phyloP scores from a whole-genome alignment of 2,888 invertebrate species.

The Tipula lateralis region DNA sequence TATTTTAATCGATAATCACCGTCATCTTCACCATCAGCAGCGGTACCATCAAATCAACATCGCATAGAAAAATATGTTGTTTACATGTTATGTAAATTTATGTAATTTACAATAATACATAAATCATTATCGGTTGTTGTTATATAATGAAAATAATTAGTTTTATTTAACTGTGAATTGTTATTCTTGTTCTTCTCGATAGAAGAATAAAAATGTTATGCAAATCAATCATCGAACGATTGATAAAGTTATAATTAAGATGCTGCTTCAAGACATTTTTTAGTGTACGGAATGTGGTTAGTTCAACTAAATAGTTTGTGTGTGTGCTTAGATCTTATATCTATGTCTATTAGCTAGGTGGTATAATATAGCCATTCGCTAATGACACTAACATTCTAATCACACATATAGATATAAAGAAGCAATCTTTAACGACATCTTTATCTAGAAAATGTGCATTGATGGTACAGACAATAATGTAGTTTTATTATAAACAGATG shows the following conservation, averaged over 20 bases:
- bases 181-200: background rate
- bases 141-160: slow-evolving; percentile 11
- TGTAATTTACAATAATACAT: slow-evolving; percentile 5
- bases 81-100: slow-evolving; percentile 8
- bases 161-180: slow-evolving; percentile 24
- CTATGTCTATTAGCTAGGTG: background rate
- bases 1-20: slow-evolving; percentile 24
- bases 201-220: background rate
- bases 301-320: background rate
- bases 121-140: slow-evolving; percentile 24
- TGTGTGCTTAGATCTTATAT: background rate
- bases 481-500: background rate
- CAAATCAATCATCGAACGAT: background rate
- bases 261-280: background rate
- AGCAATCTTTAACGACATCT: too few relatives aligned
- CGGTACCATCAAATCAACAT: slow-evolving; percentile 11
- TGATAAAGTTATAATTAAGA: slow-evolving; percentile 1
- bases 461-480: background rate
- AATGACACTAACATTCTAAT: background rate
- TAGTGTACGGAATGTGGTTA: background rate
- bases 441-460: background rate
- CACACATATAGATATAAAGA: background rate
- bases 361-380: background rate
- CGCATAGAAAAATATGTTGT: background rate
- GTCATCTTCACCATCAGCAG: background rate